Base-by-base conservation (phyloP, 2,888 invertebrate genomes). In the Scaptomyza tumidula region DNA sequence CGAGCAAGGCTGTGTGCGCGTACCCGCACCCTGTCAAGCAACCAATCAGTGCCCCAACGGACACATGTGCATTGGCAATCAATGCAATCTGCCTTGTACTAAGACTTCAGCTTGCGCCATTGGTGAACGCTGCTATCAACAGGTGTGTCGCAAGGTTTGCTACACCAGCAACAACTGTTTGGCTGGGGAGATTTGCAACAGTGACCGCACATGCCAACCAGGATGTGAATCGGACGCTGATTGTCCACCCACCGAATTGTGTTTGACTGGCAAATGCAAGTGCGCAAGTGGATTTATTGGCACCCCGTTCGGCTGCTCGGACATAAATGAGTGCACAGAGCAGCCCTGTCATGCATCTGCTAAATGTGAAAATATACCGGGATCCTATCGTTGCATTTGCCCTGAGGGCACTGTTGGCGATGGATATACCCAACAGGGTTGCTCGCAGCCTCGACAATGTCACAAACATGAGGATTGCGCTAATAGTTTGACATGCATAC, bases 111-210 rank as follows among this genome's bases (percentile, higher is more conserved):
- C 94, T 24, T 98, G 97, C 90, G 97, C 97, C 0, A 94, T 95
- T 44, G 97, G 97, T 13, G 98, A 98, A 92, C 94, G 96, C 68
- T 98, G 98, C 88, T 94, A 94, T 66, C 95, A 96, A 80, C 95
- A 94, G 75, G 94, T 95, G 73, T 98, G 97, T 86, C 94, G 95
- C 19, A 97, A 97, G 93, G 95, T 97, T 37, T 98, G 98, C 90
- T 97, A 97, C 89, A 95, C 96, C 10, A 97, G 97, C 90, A 97
- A 96, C 87, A 98, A 98, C 89, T 98, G 98, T 86, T 93, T 97
- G 81, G 96, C 96, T 2, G 98, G 98, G 52, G 98, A 98, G 93
- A 95, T 98, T 64, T 98, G 98, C 82, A 94, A 95, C 74, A 94
- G 95, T 69, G 93, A 93, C 73, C 97, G 97, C 56, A 93, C 95